These are phyloP conservation scores for Ptychobarbus kaznakovi DNA, from an alignment of 2,797 vertebrate genomes.

Conservation along the genomic window DNA sequence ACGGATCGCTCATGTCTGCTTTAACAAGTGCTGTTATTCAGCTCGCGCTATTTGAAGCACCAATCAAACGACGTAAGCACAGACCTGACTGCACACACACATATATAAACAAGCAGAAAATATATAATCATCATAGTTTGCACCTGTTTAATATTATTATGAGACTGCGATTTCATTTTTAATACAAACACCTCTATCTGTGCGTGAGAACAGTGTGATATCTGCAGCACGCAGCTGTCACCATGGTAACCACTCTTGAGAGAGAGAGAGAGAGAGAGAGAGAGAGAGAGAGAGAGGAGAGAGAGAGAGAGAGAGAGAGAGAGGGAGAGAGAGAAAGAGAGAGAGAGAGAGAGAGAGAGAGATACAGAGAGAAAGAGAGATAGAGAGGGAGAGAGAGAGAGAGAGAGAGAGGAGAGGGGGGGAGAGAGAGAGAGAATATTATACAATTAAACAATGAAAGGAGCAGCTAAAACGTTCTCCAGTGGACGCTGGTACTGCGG, in stretches of 20 bases:
- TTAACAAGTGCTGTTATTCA: slow-evolving; percentile 49
- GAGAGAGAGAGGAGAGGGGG: slow-evolving; percentile 1
- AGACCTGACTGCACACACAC: neutral
- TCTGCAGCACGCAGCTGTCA: slow-evolving; percentile 64
- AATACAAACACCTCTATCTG: slow-evolving; percentile 55
- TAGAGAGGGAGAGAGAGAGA: slow-evolving; percentile 42
- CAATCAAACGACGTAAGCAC: slow-evolving; percentile 3
- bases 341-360: slow-evolving; percentile 34
- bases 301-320: slow-evolving; percentile 11
- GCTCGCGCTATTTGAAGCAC: neutral
- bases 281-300: slow-evolving; percentile 32
- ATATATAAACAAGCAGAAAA: neutral
- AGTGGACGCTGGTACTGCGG: neutral
- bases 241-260: slow-evolving; percentile 63
- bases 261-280: slow-evolving; percentile 22
- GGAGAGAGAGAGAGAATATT: too few relatives aligned
- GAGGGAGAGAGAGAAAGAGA: slow-evolving; percentile 26
- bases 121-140: slow-evolving; percentile 31
- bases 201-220: slow-evolving; percentile 56
- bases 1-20: slow-evolving; percentile 35
- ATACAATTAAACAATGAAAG: slow-evolving; percentile 57
- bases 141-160: slow-evolving; percentile 38
- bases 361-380: slow-evolving; percentile 7
- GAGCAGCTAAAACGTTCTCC: slow-evolving; percentile 42
- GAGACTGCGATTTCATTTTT: slow-evolving; percentile 22